These are phyloP conservation scores for Triplophysa dalaica DNA, from an alignment of 2,113 vertebrate genomes.

Conservation along the genomic window DNA sequence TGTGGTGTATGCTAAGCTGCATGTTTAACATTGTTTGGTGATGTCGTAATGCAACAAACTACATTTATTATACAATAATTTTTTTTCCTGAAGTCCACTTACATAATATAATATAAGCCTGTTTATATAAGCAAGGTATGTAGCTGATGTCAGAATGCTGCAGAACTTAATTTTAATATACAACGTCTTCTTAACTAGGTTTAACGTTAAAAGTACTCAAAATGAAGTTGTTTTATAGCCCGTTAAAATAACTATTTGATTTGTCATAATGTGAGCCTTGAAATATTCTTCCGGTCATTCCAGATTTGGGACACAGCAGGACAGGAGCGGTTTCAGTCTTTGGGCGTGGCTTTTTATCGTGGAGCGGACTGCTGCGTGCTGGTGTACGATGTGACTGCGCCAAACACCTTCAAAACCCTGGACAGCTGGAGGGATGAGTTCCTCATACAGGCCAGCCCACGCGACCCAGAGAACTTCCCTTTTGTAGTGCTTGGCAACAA, in stretches of 20 bases:
- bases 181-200: too few species aligned
- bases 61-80: too few species aligned
- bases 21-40: too few species aligned
- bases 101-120: too few species aligned
- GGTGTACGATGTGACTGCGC: constrained; percentile 57
- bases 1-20: not conserved
- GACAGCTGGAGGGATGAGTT: constrained; percentile 64
- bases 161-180: too few species aligned
- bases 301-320: constrained; percentile 63
- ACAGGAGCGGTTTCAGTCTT: constrained; percentile 60
- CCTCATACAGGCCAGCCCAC: constrained; percentile 60
- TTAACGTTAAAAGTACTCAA: too few species aligned
- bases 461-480: constrained; percentile 62
- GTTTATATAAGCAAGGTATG: too few species aligned
- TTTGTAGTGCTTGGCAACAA: constrained; percentile 63
- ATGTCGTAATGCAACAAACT: too few species aligned
- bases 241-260: too few species aligned
- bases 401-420: constrained; percentile 60
- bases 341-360: constrained; percentile 60
- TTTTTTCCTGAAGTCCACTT: too few species aligned
- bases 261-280: not conserved
- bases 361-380: constrained; percentile 61
- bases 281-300: not conserved
- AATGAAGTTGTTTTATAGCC: too few species aligned
- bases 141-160: too few species aligned